These are phyloP conservation scores for Branchellion lobata DNA, from an alignment of 2,888 invertebrate genomes.

Conservation along the genomic window DNA sequence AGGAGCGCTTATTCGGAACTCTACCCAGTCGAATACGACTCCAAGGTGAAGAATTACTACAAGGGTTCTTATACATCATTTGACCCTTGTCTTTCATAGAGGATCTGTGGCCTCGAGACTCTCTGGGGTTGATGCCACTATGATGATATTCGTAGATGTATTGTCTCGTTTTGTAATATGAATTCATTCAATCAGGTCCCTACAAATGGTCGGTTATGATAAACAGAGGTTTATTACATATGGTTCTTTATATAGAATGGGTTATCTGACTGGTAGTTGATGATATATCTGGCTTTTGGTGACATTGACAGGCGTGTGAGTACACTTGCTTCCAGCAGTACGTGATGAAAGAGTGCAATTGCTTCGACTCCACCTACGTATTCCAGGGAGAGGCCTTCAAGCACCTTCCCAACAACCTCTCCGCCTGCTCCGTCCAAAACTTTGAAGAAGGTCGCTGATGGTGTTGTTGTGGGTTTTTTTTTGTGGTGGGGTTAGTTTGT, in stretches of 20 bases:
- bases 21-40: conserved; percentile 40
- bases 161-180: no score
- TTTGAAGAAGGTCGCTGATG: conserved; percentile 47
- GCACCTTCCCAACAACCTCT: conserved; percentile 25
- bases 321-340: conserved; percentile 50
- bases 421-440: conserved; percentile 46
- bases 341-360: conserved; percentile 46
- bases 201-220: no score
- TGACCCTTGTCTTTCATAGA: background rate
- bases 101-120: no score
- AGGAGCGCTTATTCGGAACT: conserved; percentile 40
- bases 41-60: conserved; percentile 25
- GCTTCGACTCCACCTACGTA: conserved; percentile 48
- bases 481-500: background rate
- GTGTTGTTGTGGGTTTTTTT: background rate
- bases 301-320: conserved; percentile 49
- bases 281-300: no score
- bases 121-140: no score
- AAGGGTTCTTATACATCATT: background rate
- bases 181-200: no score
- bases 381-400: conserved; percentile 42
- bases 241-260: no score
- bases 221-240: no score
- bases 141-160: no score
- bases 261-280: no score